Base-by-base conservation (phyloP, 2,113 vertebrate genomes). In the Mola mola region DNA sequence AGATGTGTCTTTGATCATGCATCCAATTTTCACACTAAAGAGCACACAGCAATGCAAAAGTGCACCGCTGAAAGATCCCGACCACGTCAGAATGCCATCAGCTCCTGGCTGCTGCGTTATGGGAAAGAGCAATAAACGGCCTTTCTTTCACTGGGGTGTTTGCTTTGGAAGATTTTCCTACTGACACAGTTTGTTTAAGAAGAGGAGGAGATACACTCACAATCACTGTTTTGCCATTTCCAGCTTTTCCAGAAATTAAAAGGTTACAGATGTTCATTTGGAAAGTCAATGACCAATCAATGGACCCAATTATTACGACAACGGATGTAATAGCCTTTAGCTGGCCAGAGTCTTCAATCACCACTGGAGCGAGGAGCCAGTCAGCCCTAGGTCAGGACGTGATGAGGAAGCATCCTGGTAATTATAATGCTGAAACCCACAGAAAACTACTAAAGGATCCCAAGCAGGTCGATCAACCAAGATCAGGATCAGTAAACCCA, bases 391-490 rank as follows among this genome's bases (percentile, higher is more conserved):
- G 63, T 56, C 24, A 43, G 22, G 21, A 47, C 38, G 81, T 69
- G 75, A 87, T 66, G 21, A 80, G 77, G 62, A 51, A 61, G 68
- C 28, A 16, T 22, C 21, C 37, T 43, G 43, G 69, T 70, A 73
- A 81, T 79, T 62, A 70, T 17, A 81, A 76, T 80, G 57, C 70
- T 65, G 36, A 70, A 79, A 52, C 34, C 36, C 43, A n/a, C 33
- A 56, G 20, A 65, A 57, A 64, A 71, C 55, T 29, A 9, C 28
- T 5, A 9, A n/a, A n/a, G n/a, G n/a, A n/a, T n/a, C n/a, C n/a
- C 28, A 55, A 63, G 20, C 40, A 22, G 16, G 40, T 42, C 13
- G 5, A 74, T 40, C 2, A n/a, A 50, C 26, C 16, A 25, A 34
- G 63, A 66, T 63, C 34, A 52, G 34, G 26, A 83, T 64, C 34